A percentile compares a stretch with the other conserved stretches of the same genome.
phyloP scores from a whole-genome alignment of 2,888 invertebrate species.

The Argyresthia goedartella region DNA sequence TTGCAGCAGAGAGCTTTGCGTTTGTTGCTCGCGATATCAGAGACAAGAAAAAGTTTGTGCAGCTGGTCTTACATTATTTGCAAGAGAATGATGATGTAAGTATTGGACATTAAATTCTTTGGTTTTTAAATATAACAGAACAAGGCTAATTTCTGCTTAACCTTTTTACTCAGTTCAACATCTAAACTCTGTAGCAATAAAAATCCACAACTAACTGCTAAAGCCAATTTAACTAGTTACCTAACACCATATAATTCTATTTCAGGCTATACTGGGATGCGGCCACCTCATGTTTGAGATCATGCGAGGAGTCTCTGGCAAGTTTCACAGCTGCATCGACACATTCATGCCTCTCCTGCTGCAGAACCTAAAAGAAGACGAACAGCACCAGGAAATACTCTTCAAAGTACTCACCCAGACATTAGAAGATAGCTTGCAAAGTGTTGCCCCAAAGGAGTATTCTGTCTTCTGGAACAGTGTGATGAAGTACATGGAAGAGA shows the following conservation, averaged over 20 bases:
- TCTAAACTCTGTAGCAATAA: too few relatives aligned
- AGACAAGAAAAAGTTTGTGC: slow-evolving; percentile 81
- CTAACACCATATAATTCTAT: slow-evolving; percentile 19
- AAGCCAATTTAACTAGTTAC: not conserved
- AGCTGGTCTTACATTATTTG: slow-evolving; percentile 76
- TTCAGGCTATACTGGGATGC: slow-evolving; percentile 82
- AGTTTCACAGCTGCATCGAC: slow-evolving; percentile 88
- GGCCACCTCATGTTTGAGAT: slow-evolving; percentile 92
- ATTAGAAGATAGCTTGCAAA: slow-evolving; percentile 72
- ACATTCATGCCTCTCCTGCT: slow-evolving; percentile 78
- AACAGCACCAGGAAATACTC: slow-evolving; percentile 63
- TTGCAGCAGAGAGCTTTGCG: slow-evolving; percentile 96
- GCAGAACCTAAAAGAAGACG: slow-evolving; percentile 66
- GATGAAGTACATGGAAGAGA: slow-evolving; percentile 40
- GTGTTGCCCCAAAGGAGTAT: slow-evolving; percentile 74
- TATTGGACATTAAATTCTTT: slow-evolving; percentile 21
- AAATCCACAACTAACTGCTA: too few relatives aligned
- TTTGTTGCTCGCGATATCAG: slow-evolving; percentile 92
- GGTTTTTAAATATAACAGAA: not conserved
- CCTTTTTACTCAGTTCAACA: too few relatives aligned
- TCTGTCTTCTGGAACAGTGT: slow-evolving; percentile 75
- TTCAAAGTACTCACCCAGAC: slow-evolving; percentile 77
- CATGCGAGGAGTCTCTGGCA: slow-evolving; percentile 83
- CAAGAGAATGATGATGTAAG: slow-evolving; percentile 77
- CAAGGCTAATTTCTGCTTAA: not conserved